phyloP scores from a whole-genome alignment of 2,888 invertebrate species.

The Caradrina clavipalpis region DNA sequence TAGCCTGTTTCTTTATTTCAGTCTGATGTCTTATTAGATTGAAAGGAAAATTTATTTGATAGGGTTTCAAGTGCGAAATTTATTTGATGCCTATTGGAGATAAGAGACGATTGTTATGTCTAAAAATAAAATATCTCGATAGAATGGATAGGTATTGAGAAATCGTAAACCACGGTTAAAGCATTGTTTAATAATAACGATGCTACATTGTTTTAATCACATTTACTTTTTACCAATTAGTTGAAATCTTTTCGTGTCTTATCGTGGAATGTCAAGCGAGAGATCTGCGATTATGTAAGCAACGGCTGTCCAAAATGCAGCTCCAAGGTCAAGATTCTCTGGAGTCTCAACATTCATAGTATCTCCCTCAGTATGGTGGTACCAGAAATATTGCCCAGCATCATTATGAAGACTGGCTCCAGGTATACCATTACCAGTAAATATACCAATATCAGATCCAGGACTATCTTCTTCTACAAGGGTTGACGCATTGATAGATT shows the following conservation, averaged over 20 bases:
- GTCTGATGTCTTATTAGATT: constrained; percentile 5
- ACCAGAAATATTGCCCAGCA: constrained; percentile 93
- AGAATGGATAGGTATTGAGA: neutral
- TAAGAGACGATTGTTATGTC: constrained; percentile 5
- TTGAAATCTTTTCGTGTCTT: constrained; percentile 31
- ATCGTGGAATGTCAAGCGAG: constrained; percentile 92
- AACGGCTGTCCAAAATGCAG: constrained; percentile 95
- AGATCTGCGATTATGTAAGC: constrained; percentile 95
- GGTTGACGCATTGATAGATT: constrained; percentile 92
- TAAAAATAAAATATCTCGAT: constrained; percentile 1
- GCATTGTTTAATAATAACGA: constrained; percentile 8
- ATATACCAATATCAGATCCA: constrained; percentile 93
- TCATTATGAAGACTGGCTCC: constrained; percentile 93
- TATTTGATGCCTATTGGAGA: constrained; percentile 21
- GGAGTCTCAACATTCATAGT: constrained; percentile 94
- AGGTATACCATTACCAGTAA: constrained; percentile 93
- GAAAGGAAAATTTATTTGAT: constrained; percentile 15
- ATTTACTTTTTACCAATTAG: neutral
- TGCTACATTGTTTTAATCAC: neutral
- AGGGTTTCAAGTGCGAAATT: constrained; percentile 5
- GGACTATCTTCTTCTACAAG: constrained; percentile 89
- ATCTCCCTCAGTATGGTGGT: constrained; percentile 95
- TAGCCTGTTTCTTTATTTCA: constrained; percentile 18
- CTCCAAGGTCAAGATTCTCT: constrained; percentile 92
- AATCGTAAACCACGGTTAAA: neutral